phyloP scores from a whole-genome alignment of 2,888 invertebrate genomes.

The Heliconius sara region DNA sequence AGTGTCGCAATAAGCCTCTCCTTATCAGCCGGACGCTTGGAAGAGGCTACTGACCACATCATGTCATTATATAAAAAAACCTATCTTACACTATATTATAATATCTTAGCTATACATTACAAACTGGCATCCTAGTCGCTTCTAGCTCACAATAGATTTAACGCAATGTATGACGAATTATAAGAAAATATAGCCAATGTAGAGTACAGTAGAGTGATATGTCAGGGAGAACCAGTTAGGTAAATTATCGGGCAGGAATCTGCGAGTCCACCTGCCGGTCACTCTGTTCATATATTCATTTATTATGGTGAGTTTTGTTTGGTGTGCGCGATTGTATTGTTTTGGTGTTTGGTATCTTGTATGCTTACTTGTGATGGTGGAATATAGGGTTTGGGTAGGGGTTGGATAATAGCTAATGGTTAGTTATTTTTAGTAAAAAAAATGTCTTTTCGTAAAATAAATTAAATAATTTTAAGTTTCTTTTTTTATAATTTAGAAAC shows the following conservation, averaged over 20 bases:
- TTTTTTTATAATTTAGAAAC: neutral
- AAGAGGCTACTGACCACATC: conserved; percentile 65
- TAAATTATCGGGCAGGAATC: conserved; percentile 79
- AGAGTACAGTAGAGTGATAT: conserved; percentile 57
- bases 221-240: conserved; percentile 78
- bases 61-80: conserved; percentile 54
- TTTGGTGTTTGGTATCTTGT: conserved; percentile 49
- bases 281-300: conserved; percentile 58
- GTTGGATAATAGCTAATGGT: neutral
- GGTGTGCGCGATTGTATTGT: conserved; percentile 55
- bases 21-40: conserved; percentile 68
- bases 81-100: conserved; percentile 19
- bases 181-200: conserved; percentile 41
- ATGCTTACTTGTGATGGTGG: conserved; percentile 37
- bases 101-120: conserved; percentile 40
- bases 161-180: conserved; percentile 50
- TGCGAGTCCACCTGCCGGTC: conserved; percentile 75
- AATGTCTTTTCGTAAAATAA: too few relatives aligned
- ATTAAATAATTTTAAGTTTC: too few relatives aligned
- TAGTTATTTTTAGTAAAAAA: neutral
- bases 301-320: conserved; percentile 54
- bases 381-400: neutral
- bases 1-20: conserved; percentile 66
- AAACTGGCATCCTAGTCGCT: neutral
- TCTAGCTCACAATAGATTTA: neutral